These are phyloP conservation scores for Cavia porcellus DNA, from an alignment of 2,113 vertebrate species.

Conservation along the genomic window DNA sequence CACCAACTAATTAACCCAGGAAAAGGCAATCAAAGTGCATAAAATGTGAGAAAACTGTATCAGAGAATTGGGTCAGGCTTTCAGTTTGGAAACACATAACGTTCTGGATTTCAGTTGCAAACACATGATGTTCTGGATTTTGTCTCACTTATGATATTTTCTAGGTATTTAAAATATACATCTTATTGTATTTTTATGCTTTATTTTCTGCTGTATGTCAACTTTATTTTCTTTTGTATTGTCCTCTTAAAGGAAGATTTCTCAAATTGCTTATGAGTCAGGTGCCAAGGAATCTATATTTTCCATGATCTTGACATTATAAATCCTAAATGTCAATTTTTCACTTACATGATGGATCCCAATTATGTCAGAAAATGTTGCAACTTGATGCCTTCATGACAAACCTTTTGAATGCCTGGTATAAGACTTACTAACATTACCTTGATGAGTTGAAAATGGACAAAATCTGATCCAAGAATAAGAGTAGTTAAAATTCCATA, in stretches of 20 bases:
- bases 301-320: neutral
- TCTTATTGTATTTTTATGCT: conserved; percentile 35
- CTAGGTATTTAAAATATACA: neutral
- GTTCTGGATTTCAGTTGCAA: neutral
- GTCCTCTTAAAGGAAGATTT: neutral
- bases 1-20: conserved; percentile 19
- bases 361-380: conserved; percentile 15
- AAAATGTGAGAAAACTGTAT: neutral
- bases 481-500: neutral
- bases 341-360: neutral
- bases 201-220: conserved; percentile 2
- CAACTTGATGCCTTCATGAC: neutral
- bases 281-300: neutral
- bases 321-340: neutral
- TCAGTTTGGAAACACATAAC: neutral
- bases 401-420: neutral
- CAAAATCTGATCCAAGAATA: neutral
- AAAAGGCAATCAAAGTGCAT: neutral
- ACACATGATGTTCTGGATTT: neutral
- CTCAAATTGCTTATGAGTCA: neutral
- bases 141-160: conserved; percentile 43
- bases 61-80: neutral
- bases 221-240: conserved; percentile 45
- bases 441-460: conserved; percentile 49
- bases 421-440: neutral